Evolutionary conservation across 1,140 invertebrate species (phyloP), one percentile per base, ranked within the genome.

Genomic region (Caenorhabditis latens): DNA sequence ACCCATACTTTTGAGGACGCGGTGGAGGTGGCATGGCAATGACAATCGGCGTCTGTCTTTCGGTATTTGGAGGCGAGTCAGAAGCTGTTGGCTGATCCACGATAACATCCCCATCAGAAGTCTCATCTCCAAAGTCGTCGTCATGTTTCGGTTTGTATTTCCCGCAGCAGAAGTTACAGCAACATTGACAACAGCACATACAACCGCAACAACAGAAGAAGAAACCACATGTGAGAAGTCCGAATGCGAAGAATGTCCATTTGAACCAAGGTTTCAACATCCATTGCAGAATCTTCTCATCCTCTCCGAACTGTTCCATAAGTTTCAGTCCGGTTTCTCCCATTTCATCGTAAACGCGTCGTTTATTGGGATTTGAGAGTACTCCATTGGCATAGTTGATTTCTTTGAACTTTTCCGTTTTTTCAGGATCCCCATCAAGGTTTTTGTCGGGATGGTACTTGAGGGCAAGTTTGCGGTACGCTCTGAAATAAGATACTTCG

Each of bases 371-470:
- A 90, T 94, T 93, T 9, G 90, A 93, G 14, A 94, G 90, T 42
- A 94, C 93, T 57, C 90, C 90, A 89, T 94, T 93, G 13, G 94
- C 94, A 87, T 93, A 90, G 88, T 94, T 94, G 85, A 94, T 93
- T 87, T 94, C 93, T 91, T 94, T 93, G 86, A 94, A 94, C 93
- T 86, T 91, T 58, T 88, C 90, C 16, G 89, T 90, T 75, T 89
- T 90, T 71, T 90, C 91, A 21, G 90, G 90, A 88, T 92, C 90
- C 6, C 90, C 89, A 79, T 91, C 91, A 4, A 88, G 71, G 53
- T 99, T 99, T 94, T 99, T 99, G 92, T 99, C 98, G 0, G 98
- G 98, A 94, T 99, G 98, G 90, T 99, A 95, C 92, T 96, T 95
- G 53, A 99, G 94, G 0, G 98, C 98, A 85, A 99, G 93, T 93